A percentile compares a stretch with the other conserved stretches of the same genome.
Conservation (phyloP, 2,113 vertebrate species). For the Chaenocephalus aceratus region DNA sequence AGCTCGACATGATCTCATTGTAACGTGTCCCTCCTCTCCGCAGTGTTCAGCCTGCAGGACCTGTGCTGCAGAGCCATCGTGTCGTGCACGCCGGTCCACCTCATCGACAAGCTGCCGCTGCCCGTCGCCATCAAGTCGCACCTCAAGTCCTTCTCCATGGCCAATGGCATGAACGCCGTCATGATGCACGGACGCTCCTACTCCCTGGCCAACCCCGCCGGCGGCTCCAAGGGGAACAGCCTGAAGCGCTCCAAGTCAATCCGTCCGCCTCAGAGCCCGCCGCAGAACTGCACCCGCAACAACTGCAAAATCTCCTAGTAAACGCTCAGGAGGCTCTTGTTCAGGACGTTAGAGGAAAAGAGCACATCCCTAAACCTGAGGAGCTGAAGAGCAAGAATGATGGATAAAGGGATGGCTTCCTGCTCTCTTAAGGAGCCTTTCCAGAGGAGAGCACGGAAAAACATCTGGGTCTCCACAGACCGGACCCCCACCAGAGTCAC, state of each 20-base stretch:
- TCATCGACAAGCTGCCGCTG: constrained; percentile 97
- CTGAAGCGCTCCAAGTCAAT: constrained; percentile 95
- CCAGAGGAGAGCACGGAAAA: not conserved
- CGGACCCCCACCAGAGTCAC: constrained; percentile 35
- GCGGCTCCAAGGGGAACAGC: constrained; percentile 94
- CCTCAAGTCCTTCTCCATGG: constrained; percentile 99
- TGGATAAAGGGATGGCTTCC: constrained; percentile 29
- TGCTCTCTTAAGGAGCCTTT: constrained; percentile 15
- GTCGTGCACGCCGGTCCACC: constrained; percentile 97
- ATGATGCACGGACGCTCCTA: constrained; percentile 99
- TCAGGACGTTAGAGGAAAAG: not conserved
- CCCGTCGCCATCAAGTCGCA: constrained; percentile 99
- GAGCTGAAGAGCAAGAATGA: constrained; percentile 27
- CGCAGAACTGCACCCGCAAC: constrained; percentile 98
- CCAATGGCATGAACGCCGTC: constrained; percentile 98
- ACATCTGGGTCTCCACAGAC: constrained; percentile 7
- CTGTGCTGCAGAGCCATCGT: constrained; percentile 98
- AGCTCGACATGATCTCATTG: too few relatives aligned
- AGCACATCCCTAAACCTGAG: constrained; percentile 24
- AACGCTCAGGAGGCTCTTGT: not conserved
- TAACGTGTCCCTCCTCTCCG: not conserved
- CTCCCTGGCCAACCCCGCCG: constrained; percentile 90
- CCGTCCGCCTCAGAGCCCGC: constrained; percentile 95
- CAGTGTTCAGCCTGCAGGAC: constrained; percentile 98
- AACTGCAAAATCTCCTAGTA: constrained; percentile 98